Evolutionary conservation across 2,113 vertebrate species (phyloP), one percentile per base, ranked within the genome.

Genomic region (Castor canadensis): DNA sequence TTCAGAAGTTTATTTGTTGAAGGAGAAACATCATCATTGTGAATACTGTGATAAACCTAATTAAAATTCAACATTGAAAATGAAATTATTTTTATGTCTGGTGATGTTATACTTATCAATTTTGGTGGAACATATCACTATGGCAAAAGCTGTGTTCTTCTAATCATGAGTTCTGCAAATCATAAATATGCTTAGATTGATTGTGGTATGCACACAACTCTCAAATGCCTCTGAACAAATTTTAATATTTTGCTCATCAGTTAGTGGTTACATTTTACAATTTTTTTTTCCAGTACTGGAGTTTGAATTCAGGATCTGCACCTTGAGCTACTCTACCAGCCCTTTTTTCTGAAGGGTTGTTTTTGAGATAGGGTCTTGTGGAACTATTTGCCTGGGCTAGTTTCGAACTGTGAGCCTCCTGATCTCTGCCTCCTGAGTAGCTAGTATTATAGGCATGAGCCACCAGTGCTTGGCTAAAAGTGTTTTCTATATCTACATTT

Each of bases 61-160:
- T 95, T 80, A 83, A 93, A 83, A 15, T 81, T 89, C 66, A 58
- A 45, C 72, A 66, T 58, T 91, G 87, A 89, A 85, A 64, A 56
- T 94, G 72, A 96, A 93, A 91, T 87, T 67, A 58, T 87, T 49
- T 94, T 24, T 77, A 75, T 49, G 38, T 76, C 1, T 81, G 67
- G 3, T 85, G 79, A 60, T 69, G 47, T 54, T 56, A n/a, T n/a
- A 22, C 88, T 60, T 72, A 89, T n/a, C 43, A 43, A 77, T 40
- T 94, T 91, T 80, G 52, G 32, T 38, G 79, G 30, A 80, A 22
- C 79, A 67, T 13, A 88, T 38, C 11, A 72, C 30, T 1, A 16
- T 62, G 9, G 32, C 60, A n/a, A 89, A 95, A 93, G 82, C 47
- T n/a, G 13, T 45, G 32, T 17, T 49, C 64, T 62, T 94, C 32